A percentile compares a stretch with the other conserved stretches of the same genome.
Evolutionary conservation across 2,113 vertebrate genomes (phyloP).

Genomic region (Channa maculata): DNA sequence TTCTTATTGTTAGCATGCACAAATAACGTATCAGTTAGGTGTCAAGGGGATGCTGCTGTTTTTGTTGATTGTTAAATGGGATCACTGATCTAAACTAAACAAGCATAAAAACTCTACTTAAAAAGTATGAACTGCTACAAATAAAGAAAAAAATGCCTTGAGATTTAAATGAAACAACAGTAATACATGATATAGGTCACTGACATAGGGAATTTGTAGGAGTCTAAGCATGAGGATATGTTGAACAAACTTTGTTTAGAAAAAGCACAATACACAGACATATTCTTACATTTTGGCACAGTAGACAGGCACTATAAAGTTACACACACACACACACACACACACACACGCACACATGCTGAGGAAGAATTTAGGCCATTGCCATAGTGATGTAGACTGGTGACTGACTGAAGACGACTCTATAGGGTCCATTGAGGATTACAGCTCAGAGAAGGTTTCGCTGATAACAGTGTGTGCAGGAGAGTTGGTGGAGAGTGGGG

Average conservation of each 20-base stretch:
- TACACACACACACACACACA: neutral
- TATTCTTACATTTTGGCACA: neutral
- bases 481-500: neutral
- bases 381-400: conserved; percentile 60
- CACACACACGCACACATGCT: neutral
- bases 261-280: neutral
- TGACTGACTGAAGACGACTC: conserved; percentile 48
- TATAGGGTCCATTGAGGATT: conserved; percentile 41
- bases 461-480: conserved; percentile 15
- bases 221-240: neutral
- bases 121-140: neutral
- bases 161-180: neutral
- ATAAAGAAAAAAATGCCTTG: neutral
- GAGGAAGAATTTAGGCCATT: conserved; percentile 59
- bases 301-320: neutral
- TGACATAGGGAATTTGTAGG: too few relatives aligned
- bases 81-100: conserved; percentile 35
- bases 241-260: neutral
- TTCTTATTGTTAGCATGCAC: conserved; percentile 19
- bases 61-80: conserved; percentile 46
- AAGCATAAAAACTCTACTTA: neutral
- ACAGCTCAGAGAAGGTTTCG: conserved; percentile 28
- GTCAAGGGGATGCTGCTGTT: conserved; percentile 17
- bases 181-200: neutral
- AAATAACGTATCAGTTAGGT: neutral